Base-by-base conservation (phyloP, 2,888 invertebrate genomes). In the Rotaria socialis region DNA sequence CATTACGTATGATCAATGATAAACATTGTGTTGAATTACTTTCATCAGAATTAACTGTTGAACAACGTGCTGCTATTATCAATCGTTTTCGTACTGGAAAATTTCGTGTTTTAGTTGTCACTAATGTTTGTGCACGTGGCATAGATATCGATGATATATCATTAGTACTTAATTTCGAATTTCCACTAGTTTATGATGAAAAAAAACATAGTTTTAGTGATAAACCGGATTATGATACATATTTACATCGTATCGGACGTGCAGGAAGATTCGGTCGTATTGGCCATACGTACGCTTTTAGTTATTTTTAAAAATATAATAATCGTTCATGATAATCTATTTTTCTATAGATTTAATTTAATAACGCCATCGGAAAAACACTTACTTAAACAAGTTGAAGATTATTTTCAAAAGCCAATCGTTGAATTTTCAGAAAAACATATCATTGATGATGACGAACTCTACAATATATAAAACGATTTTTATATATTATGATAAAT, bases 231-330 rank as follows among this genome's bases (percentile, higher is more conserved):
- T 96, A 95, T 92, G 97, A 98, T 92, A 99, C 98, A 2, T 99
- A 99, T 91, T 92, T 99, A 87, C 99, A 99, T 91, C 94, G 98
- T 90, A 98, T 99, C 90, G 97, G 97, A 0, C 93, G 97, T 88
- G 97, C 97, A 0, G 97, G 97, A 24, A 93, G 98, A 89, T 99
- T 99, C 92, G 99, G 98, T 85, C 97, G 98, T 92, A 94, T 94
- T 87, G 98, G 98, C 75, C 94, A 98, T 43, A 67, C 67, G 67
- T 67, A 67, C 35, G 67, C 35, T 67, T 35, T 67, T 11, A 47
- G 19, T 10, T 47, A 1, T 3, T 5, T n/a, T n/a, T 3, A 24
- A 80, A 11, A 24, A 4, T 80, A 10, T 24, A 50, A 11, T 8
- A 50, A 14, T 14, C 50, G 50, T 50, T 14, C 50, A 50, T 24